Percentiles rank a stretch among this genome's conserved stretches.
Evolutionary conservation across 2,113 vertebrate species (phyloP).

Genomic region (Engystomops pustulosus): DNA sequence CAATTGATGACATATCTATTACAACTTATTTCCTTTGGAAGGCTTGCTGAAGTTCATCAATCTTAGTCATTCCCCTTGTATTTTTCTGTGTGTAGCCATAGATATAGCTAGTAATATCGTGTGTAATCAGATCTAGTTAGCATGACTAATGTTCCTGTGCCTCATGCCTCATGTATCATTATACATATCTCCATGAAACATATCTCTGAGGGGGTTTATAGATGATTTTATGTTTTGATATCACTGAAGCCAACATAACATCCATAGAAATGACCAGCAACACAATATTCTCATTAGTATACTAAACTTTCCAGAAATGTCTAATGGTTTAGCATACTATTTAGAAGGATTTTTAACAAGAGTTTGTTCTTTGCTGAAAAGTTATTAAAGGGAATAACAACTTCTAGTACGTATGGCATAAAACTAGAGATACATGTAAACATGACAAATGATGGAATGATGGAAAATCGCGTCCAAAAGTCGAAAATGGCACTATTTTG

Average conservation of each 20-base stretch:
- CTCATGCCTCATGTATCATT: conserved; percentile 21
- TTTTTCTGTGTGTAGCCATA: background rate
- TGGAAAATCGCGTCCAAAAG: too few species aligned
- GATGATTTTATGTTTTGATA: background rate
- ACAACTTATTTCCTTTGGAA: conserved; percentile 7
- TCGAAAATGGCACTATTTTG: too few species aligned
- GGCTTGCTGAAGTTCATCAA: conserved; percentile 25
- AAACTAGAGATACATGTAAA: too few species aligned
- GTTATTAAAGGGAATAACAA: too few species aligned
- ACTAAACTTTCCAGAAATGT: background rate
- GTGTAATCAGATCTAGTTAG: conserved; percentile 43
- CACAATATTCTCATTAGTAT: background rate
- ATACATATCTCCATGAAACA: background rate
- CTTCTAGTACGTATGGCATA: too few species aligned
- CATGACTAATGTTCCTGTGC: conserved; percentile 40
- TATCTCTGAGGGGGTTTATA: background rate
- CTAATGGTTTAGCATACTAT: too few species aligned
- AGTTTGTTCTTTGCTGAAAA: too few species aligned
- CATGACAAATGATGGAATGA: too few species aligned
- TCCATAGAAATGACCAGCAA: background rate
- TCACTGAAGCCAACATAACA: background rate
- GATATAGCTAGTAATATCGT: conserved; percentile 17
- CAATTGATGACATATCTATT: conserved; percentile 34
- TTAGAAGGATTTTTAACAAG: too few species aligned
- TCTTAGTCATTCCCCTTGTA: conserved; percentile 42